Percentiles rank a stretch among this genome's conserved stretches.
Conservation (phyloP, 2,888 invertebrate genomes). For the Pachydiplax longipennis region DNA sequence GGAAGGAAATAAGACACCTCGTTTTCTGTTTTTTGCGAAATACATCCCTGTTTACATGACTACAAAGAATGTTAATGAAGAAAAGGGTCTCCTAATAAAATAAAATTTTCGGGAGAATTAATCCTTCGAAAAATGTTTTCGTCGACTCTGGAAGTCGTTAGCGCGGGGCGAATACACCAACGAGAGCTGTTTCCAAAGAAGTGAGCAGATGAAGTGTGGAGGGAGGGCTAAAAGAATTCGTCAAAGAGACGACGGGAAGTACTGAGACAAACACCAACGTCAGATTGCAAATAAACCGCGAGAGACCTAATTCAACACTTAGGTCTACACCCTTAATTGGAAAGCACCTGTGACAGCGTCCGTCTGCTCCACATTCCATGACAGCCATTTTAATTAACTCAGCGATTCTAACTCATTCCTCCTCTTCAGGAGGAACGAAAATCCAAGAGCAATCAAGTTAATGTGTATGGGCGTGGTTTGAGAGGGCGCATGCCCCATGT, state of each 20-base stretch:
- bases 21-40: background rate
- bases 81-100: background rate
- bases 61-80: background rate
- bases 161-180: background rate
- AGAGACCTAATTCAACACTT: conserved; percentile 43
- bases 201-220: background rate
- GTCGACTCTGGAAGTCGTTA: background rate
- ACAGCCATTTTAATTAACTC: conserved; percentile 44
- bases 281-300: conserved; percentile 38
- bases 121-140: background rate
- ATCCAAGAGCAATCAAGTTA: conserved; percentile 39
- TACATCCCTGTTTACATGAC: background rate
- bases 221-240: background rate
- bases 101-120: background rate
- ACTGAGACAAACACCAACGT: conserved; percentile 23
- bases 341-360: conserved; percentile 43
- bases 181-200: background rate
- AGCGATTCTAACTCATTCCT: conserved; percentile 10
- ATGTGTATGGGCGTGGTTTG: conserved; percentile 42
- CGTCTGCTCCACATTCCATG: conserved; percentile 42
- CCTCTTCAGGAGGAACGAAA: conserved; percentile 3
- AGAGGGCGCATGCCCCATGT: conserved; percentile 35
- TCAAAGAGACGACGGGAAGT: conserved; percentile 4
- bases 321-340: conserved; percentile 39
- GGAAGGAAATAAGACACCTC: no score